Evolutionary conservation across 2,888 invertebrate genomes (phyloP).

Genomic region (Encarsia formosa): DNA sequence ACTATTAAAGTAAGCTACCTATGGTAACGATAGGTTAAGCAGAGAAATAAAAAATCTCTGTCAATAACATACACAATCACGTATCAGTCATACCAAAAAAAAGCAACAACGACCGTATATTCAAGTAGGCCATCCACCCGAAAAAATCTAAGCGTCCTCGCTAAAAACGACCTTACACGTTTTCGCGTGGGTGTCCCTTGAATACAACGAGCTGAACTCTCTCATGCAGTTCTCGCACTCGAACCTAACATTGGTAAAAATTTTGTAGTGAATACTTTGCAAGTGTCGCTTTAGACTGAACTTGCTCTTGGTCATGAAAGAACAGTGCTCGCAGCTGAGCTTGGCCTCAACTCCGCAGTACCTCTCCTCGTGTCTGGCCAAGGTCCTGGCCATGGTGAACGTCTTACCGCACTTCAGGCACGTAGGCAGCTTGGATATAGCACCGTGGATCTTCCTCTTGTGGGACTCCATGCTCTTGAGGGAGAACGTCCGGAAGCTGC

Average conservation of each 20-base stretch:
- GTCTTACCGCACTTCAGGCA: background rate
- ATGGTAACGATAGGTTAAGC: too few relatives aligned
- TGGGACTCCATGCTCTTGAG: background rate
- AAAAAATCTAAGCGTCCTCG: too few relatives aligned
- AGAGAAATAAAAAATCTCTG: too few relatives aligned
- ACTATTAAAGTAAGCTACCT: too few relatives aligned
- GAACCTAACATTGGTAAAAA: background rate
- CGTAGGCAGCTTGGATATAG: background rate
- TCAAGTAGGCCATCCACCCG: too few relatives aligned
- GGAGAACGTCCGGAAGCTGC: background rate
- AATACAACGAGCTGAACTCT: background rate
- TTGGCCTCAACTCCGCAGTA: background rate
- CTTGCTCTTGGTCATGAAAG: slow-evolving; percentile 1
- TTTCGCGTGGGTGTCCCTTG: background rate
- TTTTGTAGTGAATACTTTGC: background rate
- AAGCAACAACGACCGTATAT: too few relatives aligned
- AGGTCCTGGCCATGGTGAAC: background rate
- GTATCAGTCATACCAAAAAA: too few relatives aligned
- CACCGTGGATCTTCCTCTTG: too few relatives aligned
- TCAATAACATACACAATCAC: too few relatives aligned
- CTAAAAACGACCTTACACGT: background rate
- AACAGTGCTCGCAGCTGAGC: background rate
- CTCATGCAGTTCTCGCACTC: background rate
- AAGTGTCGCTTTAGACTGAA: slow-evolving; percentile 5
- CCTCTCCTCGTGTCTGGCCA: background rate